A percentile compares a stretch with the other conserved stretches of the same genome.
phyloP scores from a whole-genome alignment of 2,888 invertebrate species.

The Lomographa bimaculata region DNA sequence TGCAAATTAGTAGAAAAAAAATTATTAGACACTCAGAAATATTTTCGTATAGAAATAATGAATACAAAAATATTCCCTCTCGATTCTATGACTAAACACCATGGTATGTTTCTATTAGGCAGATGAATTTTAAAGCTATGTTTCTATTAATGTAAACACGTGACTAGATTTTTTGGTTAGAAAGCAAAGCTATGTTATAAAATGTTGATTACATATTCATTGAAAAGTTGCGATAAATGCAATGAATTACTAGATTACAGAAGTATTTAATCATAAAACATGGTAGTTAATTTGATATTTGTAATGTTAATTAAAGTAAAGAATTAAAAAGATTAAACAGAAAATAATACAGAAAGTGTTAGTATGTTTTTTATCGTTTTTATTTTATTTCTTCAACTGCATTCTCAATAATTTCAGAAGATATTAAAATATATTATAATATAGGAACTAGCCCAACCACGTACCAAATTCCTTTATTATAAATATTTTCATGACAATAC shows the following conservation, averaged over 20 bases:
- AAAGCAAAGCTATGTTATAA: slow-evolving; percentile 12
- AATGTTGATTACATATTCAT: background rate
- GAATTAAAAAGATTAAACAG: no score
- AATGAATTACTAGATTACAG: slow-evolving; percentile 4
- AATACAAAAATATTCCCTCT: slow-evolving; percentile 15
- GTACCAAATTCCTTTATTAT: slow-evolving; percentile 39
- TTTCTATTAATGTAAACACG: background rate
- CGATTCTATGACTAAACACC: slow-evolving; percentile 8
- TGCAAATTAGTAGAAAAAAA: background rate
- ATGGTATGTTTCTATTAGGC: slow-evolving; percentile 10
- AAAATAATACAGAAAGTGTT: no score
- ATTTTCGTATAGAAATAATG: slow-evolving; percentile 5
- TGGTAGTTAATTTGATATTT: no score
- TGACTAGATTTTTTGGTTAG: background rate
- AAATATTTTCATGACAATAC: no score
- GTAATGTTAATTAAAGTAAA: no score
- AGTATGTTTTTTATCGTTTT: no score
- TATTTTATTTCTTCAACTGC: slow-evolving; percentile 28
- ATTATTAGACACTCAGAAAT: slow-evolving; percentile 3
- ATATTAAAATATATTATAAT: slow-evolving; percentile 5
- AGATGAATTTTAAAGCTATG: slow-evolving; percentile 11
- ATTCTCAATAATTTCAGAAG: background rate
- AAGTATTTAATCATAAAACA: no score
- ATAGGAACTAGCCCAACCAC: slow-evolving; percentile 58
- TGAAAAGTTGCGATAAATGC: background rate